Evolutionary conservation across 2,797 vertebrate genomes (phyloP).

Genomic region (Anas capensis): DNA sequence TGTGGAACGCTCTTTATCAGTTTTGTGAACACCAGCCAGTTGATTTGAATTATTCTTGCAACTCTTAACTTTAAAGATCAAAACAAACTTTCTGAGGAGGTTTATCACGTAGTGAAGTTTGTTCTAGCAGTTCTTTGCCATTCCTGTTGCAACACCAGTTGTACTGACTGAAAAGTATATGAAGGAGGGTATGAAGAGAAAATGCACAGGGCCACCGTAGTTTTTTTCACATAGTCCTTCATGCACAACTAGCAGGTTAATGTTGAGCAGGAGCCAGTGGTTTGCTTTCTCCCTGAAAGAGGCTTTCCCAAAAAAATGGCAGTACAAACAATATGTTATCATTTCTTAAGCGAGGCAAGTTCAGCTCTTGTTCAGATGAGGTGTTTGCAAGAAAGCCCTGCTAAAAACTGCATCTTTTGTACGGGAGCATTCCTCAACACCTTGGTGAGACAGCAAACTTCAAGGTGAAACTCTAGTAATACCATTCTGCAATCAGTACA

Average conservation of each 20-base stretch:
- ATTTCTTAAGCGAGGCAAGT: not conserved
- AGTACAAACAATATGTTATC: not conserved
- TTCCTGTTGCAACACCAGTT: not conserved
- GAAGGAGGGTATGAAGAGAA: not conserved
- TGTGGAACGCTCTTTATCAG: constrained; percentile 53
- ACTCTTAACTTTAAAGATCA: constrained; percentile 32
- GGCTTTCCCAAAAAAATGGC: not conserved
- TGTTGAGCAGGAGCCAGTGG: not conserved
- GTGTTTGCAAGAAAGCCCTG: not conserved
- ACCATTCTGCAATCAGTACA: not conserved
- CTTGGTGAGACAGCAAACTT: not conserved
- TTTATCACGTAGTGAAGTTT: not conserved
- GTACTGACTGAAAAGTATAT: not conserved
- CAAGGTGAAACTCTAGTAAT: not conserved
- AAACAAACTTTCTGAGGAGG: not conserved
- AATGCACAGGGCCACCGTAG: rapidly evolving
- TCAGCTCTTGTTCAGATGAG: not conserved
- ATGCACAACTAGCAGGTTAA: not conserved
- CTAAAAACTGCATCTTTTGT: not conserved
- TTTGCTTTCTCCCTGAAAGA: not conserved
- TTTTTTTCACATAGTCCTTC: not conserved
- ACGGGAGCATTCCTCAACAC: not conserved
- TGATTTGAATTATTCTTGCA: constrained; percentile 32
- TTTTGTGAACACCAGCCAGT: constrained; percentile 34
- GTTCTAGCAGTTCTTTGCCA: not conserved